These are phyloP conservation scores for Parauchenoglanis ngamensis DNA, from an alignment of 2,797 vertebrate genomes.

Conservation along the genomic window DNA sequence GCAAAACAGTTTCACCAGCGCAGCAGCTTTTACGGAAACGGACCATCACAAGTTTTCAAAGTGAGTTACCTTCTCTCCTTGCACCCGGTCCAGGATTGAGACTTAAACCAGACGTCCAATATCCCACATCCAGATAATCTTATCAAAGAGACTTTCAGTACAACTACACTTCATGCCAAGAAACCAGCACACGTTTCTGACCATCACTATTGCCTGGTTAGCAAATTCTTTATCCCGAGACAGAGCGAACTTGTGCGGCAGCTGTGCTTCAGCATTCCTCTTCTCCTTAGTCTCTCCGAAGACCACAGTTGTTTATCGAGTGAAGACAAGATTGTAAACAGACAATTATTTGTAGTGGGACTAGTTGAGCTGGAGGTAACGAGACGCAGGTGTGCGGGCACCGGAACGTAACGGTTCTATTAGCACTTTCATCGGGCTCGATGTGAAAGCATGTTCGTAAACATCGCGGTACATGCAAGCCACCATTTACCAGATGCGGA, in stretches of 20 bases:
- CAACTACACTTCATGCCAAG: background rate
- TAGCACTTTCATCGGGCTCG: conserved; percentile 40
- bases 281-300: conserved; percentile 8
- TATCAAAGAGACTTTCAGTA: conserved; percentile 6
- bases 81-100: background rate
- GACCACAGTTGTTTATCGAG: conserved; percentile 34
- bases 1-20: background rate
- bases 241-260: background rate
- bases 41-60: conserved; percentile 35
- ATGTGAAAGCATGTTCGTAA: conserved; percentile 17
- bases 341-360: conserved; percentile 42
- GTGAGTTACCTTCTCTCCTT: background rate
- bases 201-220: background rate
- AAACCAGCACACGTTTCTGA: background rate
- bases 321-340: conserved; percentile 37
- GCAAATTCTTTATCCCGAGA: background rate
- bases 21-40: conserved; percentile 6
- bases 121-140: background rate
- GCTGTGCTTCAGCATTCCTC: conserved; percentile 26
- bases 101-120: conserved; percentile 21
- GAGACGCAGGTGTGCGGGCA: conserved; percentile 47
- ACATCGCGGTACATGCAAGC: background rate
- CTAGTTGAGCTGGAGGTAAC: conserved; percentile 38
- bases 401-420: conserved; percentile 28
- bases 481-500: background rate